Base-by-base conservation (phyloP, 2,113 vertebrate species). In the Boulengeromyrus knoepffleri region DNA sequence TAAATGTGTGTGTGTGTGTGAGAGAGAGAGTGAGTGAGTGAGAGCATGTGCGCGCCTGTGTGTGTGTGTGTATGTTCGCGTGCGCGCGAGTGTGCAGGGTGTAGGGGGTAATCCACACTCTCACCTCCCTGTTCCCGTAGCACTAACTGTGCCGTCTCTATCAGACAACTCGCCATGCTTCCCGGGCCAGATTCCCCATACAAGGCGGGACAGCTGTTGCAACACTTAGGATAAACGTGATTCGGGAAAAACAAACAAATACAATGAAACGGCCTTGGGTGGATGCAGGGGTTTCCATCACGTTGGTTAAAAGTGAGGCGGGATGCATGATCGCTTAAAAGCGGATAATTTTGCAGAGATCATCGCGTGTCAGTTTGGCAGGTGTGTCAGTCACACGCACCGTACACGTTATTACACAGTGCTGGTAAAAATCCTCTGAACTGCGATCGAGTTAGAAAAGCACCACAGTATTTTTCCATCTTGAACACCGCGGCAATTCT, bases 101-200 rank as follows among this genome's bases (percentile, higher is more conserved):
- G 15, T 17, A 7, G 36, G 74, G 74, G 74, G 36, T 42, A 42
- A 8, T 77, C 74, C 36, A 80, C 74, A 42, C 74, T 19, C 31
- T 42, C 5, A 80, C 74, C 74, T 80, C 74, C 74, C 36, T 42
- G 13, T 42, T 39, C 31, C 74, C 17, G 15, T 80, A 80, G 74
- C 74, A 42, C 31, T 77, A 17, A 31, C 70, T 42, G 36, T 39
- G 36, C 66, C 17, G 74, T 80, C 36, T 80, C 31, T 80, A 80
- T 80, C 74, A 42, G 74, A 80, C 74, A 80, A 80, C 74, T 36
- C 74, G 74, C 74, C 74, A 42, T 80, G 74, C 74, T 80, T 80
- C 74, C 13, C 31, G 27, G 31, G 31, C 27, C 31, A 74, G 70
- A 74, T 74, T n/a, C 70, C 17, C 31, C 74, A 80, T 5, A 80